Evolutionary conservation across 2,797 vertebrate genomes (phyloP), one percentile per base, ranked within the genome.

Genomic region (Nannoperca australis): DNA sequence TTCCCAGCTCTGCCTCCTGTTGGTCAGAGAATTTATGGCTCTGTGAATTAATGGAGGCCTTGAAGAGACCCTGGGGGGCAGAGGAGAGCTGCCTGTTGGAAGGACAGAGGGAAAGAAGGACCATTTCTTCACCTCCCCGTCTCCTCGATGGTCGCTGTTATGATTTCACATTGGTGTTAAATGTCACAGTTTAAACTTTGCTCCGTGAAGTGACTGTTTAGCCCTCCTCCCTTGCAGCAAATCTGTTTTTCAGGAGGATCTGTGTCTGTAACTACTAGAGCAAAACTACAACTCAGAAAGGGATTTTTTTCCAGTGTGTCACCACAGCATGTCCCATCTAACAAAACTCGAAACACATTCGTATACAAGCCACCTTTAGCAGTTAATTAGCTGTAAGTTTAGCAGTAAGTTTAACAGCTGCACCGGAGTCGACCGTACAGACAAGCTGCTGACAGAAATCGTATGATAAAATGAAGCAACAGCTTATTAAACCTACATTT

Each of bases 31-130:
- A 87, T 86, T 77, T 80, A 82, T 70, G 60, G 1, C 64, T 73
- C 40, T 63, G 34, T 76, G 73, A 81, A 67, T 84, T 71, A 76
- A 79, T 82, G 69, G 63, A 76, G 70, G 71, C 59, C 73, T 85
- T 88, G 67, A 87, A 82, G 58, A 84, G 70, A 56, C 86, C 50
- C 71, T 51, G 20, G 64, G 49, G 68, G 68, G 54, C 45, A 36
- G 62, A 47, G 27, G 13, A 68, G 64, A 36, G 63, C 74, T 61
- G 70, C 44, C 61, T 70, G 58, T 42, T 8, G 45, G 61, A 73
- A 56, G 53, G 54, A 79, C 44, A 56, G 60, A 76, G 24, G 44
- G 54, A 30, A 44, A n/a, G 32, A 30, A 10, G 42, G 30, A 54
- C 4, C 14, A 32, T 66, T 67, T 70, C 20, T 44, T 78, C 65